These are phyloP conservation scores for Pammene fasciana DNA, from an alignment of 2,888 invertebrate genomes.

Conservation along the genomic window DNA sequence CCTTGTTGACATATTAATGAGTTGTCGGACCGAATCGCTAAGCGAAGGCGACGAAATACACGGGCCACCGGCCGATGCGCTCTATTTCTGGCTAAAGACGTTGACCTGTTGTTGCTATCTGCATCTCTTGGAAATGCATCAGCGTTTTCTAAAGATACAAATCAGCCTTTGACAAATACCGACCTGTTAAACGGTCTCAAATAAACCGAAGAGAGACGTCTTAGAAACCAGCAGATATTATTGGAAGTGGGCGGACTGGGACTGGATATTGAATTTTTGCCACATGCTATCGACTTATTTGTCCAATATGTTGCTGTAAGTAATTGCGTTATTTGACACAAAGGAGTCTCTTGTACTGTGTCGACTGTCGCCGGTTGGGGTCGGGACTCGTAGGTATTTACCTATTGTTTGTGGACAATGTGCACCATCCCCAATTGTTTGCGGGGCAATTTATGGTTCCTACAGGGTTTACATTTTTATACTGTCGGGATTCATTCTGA, in stretches of 20 bases:
- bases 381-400: slow-evolving; percentile 55
- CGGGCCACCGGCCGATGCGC: slow-evolving; percentile 65
- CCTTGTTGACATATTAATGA: slow-evolving; percentile 78
- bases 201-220: slow-evolving; percentile 6
- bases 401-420: slow-evolving; percentile 65
- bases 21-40: slow-evolving; percentile 71
- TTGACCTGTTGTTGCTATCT: slow-evolving; percentile 72
- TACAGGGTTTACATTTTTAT: slow-evolving; percentile 47
- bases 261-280: slow-evolving; percentile 34
- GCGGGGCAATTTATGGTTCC: slow-evolving; percentile 59
- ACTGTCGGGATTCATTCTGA: slow-evolving; percentile 41
- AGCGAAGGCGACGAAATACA: slow-evolving; percentile 73
- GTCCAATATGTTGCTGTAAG: slow-evolving; percentile 41
- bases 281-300: slow-evolving; percentile 38
- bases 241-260: slow-evolving; percentile 14
- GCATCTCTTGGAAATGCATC: slow-evolving; percentile 61
- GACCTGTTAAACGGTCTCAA: slow-evolving; percentile 33
- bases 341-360: slow-evolving; percentile 48
- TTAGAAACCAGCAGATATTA: slow-evolving; percentile 12
- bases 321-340: slow-evolving; percentile 47
- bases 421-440: slow-evolving; percentile 59
- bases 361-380: slow-evolving; percentile 49
- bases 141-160: slow-evolving; percentile 52
- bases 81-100: slow-evolving; percentile 76
- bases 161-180: slow-evolving; percentile 39